Conservation (phyloP, 2,888 invertebrate genomes). For the Eucera pruinosa region DNA sequence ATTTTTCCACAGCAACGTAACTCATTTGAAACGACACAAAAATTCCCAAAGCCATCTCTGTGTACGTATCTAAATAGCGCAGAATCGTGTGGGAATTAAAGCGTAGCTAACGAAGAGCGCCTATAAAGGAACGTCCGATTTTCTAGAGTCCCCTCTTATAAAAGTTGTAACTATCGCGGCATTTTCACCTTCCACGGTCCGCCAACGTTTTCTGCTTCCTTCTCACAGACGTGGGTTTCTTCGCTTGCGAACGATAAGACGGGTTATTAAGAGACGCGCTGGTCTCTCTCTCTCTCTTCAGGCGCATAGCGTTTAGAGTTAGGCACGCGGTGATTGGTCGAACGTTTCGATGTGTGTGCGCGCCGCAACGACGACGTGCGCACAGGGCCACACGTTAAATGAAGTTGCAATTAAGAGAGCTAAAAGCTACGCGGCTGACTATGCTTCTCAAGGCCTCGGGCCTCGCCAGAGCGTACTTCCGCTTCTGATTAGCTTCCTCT, state of each 20-base stretch:
- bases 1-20: no score
- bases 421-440: conserved; percentile 76
- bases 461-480: conserved; percentile 82
- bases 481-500: conserved; percentile 84
- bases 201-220: conserved; percentile 46
- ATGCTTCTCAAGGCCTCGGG: conserved; percentile 79
- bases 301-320: no score
- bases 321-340: conserved; percentile 69
- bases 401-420: conserved; percentile 81
- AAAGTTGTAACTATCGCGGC: no score
- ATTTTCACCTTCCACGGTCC: conserved; percentile 58
- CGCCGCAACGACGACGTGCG: no score
- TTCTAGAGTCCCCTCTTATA: background rate
- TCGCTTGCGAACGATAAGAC: conserved; percentile 58
- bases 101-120: no score
- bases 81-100: no score
- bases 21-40: no score
- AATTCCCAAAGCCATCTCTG: no score
- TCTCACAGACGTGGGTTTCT: conserved; percentile 51
- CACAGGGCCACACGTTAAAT: conserved; percentile 74
- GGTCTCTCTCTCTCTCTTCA: no score
- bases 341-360: conserved; percentile 52
- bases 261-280: conserved; percentile 70
- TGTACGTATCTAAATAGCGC: no score
- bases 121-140: background rate